These are phyloP conservation scores for Drosophila multiciliata DNA, from an alignment of 2,888 invertebrate species.

Conservation along the genomic window DNA sequence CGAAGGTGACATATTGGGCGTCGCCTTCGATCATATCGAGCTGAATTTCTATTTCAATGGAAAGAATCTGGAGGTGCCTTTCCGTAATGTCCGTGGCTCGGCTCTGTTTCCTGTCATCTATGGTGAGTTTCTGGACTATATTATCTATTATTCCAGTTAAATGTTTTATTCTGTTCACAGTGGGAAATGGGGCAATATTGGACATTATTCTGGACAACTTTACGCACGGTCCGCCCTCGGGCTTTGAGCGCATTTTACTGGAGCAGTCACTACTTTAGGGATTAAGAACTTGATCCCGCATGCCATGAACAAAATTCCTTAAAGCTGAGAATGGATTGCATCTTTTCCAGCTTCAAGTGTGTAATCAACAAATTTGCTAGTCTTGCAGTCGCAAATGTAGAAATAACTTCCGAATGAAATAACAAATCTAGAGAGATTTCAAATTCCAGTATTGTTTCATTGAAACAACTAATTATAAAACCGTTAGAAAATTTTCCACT, in stretches of 20 bases:
- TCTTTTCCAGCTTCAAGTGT: slow-evolving; percentile 40
- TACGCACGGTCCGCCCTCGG: slow-evolving; percentile 92
- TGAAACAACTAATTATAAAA: background rate
- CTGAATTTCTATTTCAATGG: slow-evolving; percentile 98
- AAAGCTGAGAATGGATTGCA: slow-evolving; percentile 2
- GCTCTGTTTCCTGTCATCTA: slow-evolving; percentile 94
- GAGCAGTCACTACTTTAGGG: slow-evolving; percentile 97
- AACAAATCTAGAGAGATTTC: background rate
- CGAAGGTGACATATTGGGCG: slow-evolving; percentile 94
- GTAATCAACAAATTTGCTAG: slow-evolving; percentile 57
- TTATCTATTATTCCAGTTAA: background rate
- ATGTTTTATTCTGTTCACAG: slow-evolving; percentile 86
- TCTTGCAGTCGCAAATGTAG: slow-evolving; percentile 33
- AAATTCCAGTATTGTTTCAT: background rate
- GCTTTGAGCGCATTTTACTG: slow-evolving; percentile 97
- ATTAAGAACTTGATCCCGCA: background rate
- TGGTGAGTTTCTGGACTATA: slow-evolving; percentile 87
- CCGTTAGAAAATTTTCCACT: no score
- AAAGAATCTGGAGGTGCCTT: slow-evolving; percentile 92
- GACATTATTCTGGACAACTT: slow-evolving; percentile 97
- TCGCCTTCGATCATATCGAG: slow-evolving; percentile 98
- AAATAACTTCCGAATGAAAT: slow-evolving; percentile 14
- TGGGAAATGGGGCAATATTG: slow-evolving; percentile 98
- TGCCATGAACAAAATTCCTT: slow-evolving; percentile 39
- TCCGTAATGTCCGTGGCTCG: slow-evolving; percentile 95